phyloP scores from a whole-genome alignment of 2,113 vertebrate genomes.

The Neolamprologus falcicula region DNA sequence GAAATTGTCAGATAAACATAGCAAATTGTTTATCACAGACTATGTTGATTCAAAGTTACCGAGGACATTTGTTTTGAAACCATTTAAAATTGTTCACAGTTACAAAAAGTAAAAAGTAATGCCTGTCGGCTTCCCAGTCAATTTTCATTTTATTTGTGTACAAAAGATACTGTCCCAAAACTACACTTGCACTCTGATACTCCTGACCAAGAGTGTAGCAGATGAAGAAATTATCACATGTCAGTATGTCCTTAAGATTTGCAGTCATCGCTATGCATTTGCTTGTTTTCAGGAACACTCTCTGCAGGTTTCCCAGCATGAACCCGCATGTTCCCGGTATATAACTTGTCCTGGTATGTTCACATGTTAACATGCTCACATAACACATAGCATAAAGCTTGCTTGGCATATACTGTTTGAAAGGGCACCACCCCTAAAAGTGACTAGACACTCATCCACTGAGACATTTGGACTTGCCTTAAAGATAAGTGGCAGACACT shows the following conservation, averaged over 20 bases:
- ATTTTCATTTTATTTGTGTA: background rate
- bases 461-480: background rate
- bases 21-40: background rate
- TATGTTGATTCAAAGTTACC: background rate
- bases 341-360: background rate
- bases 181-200: background rate
- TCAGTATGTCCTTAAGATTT: background rate
- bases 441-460: background rate
- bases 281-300: background rate
- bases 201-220: background rate
- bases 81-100: background rate
- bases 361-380: background rate
- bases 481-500: background rate
- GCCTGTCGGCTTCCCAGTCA: background rate
- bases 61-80: background rate
- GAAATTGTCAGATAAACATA: background rate
- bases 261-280: background rate
- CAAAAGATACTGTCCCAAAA: background rate
- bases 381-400: background rate
- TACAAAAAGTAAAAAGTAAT: background rate
- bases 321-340: background rate
- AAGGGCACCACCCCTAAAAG: background rate
- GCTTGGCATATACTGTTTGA: background rate
- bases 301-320: background rate
- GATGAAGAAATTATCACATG: background rate